These are phyloP conservation scores for Coregonus ussuriensis DNA, from an alignment of 2,797 vertebrate species.

Conservation along the genomic window DNA sequence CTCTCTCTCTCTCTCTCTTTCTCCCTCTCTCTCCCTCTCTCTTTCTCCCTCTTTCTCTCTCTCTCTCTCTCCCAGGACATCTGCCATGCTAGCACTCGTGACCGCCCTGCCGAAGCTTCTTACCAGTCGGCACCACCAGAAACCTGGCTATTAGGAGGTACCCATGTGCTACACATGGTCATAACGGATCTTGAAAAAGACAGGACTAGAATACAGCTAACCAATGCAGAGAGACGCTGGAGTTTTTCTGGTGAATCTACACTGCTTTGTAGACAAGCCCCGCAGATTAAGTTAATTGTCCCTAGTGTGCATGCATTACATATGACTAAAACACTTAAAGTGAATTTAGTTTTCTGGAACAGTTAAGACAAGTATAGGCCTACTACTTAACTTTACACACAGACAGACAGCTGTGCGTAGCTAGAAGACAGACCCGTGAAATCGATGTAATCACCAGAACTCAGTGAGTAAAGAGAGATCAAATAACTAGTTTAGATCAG, in stretches of 20 bases:
- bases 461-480: conserved; percentile 52
- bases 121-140: too few relatives aligned
- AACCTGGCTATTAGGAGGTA: too few relatives aligned
- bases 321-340: conserved; percentile 36
- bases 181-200: not conserved
- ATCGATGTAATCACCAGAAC: conserved; percentile 54
- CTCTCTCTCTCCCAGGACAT: too few relatives aligned
- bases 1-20: too few relatives aligned
- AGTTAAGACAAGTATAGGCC: conserved; percentile 30
- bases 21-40: too few relatives aligned
- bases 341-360: conserved; percentile 57
- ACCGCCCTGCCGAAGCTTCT: too few relatives aligned
- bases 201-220: not conserved
- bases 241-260: conserved; percentile 13
- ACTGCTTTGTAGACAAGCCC: not conserved
- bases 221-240: not conserved
- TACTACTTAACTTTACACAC: conserved; percentile 49
- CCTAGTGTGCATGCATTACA: not conserved
- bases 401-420: conserved; percentile 54
- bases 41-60: too few relatives aligned
- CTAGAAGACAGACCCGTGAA: conserved; percentile 44
- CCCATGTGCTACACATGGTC: not conserved
- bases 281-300: conserved; percentile 1
- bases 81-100: too few relatives aligned
- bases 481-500: conserved; percentile 56